Conservation (phyloP, 2,888 invertebrate genomes). For the Gymnocheta viridis region DNA sequence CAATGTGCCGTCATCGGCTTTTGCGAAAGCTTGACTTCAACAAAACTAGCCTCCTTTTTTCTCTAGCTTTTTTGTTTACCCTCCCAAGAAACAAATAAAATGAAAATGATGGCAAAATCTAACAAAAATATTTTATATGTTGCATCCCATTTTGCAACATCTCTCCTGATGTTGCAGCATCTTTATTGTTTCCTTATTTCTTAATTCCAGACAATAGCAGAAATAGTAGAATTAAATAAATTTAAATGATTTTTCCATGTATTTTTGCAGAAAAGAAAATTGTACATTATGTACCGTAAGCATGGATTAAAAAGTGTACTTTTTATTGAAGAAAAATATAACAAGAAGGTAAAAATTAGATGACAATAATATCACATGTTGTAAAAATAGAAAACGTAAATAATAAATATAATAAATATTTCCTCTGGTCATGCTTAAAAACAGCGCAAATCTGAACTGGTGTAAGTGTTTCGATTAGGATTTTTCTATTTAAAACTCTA, state of each 20-base stretch:
- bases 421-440: neutral
- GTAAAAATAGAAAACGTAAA: neutral
- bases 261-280: neutral
- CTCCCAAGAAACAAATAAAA: neutral
- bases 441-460: too few species aligned
- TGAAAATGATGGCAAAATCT: neutral
- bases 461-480: too few species aligned
- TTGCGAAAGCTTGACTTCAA: too few species aligned
- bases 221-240: neutral
- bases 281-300: neutral
- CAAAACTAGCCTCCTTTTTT: neutral
- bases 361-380: neutral
- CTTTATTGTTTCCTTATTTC: neutral
- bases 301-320: neutral
- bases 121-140: neutral
- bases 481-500: too few species aligned
- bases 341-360: neutral
- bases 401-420: neutral
- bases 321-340: neutral
- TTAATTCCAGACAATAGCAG: neutral
- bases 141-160: neutral
- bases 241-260: neutral
- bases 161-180: neutral
- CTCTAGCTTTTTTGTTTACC: neutral
- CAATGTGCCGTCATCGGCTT: too few species aligned